Base-by-base conservation (phyloP, 2,113 vertebrate species). In the Rhineura floridana region DNA sequence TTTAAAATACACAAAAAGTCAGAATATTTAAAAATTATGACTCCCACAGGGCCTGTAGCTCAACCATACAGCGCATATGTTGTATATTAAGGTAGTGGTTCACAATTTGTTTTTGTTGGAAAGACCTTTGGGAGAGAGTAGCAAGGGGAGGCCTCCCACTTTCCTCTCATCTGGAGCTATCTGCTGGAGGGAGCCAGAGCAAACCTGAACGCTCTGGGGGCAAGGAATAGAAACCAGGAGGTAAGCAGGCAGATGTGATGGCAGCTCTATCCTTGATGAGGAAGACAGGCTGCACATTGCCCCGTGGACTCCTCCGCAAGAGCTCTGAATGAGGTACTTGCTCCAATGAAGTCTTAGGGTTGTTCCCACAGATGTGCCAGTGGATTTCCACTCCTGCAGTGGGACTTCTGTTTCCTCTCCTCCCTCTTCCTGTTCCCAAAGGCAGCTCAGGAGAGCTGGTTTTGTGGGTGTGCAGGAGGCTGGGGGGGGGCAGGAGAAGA, bases 1-100 rank as follows among this genome's bases (percentile, higher is more conserved):
- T 93, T 95, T 94, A 93, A 96, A 93, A 93, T 80, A 92, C 81
- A 95, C 89, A 46, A 88, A 55, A 96, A 93, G 92, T 94, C 94
- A 93, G 88, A 90, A 90, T 87, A 81, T 87, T 90, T 84, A 33
- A 93, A 87, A 95, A 72, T 94, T 95, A 96, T 50, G 85, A 86
- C 90, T 95, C 95, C 90, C 93, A 48, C 62, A 21, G 94, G 91
- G 91, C 84, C 82, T 90, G 84, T 87, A 93, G 92, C 85, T 94
- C 85, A 94, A 88, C 89, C 48, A 1, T 88, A 81, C 91, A 90
- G 89, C 93, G 93, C 94, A 95, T 95, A 83, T 95, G 94, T 91
- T 93, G 81, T 93, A 91, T 93, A 95, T 96, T 95, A 94, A 95
- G 93, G 84, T 70, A 75, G 44, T 81, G 91, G 92, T 93, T 95